These are phyloP conservation scores for Pygocentrus nattereri DNA, from an alignment of 2,797 vertebrate genomes.

Conservation along the genomic window DNA sequence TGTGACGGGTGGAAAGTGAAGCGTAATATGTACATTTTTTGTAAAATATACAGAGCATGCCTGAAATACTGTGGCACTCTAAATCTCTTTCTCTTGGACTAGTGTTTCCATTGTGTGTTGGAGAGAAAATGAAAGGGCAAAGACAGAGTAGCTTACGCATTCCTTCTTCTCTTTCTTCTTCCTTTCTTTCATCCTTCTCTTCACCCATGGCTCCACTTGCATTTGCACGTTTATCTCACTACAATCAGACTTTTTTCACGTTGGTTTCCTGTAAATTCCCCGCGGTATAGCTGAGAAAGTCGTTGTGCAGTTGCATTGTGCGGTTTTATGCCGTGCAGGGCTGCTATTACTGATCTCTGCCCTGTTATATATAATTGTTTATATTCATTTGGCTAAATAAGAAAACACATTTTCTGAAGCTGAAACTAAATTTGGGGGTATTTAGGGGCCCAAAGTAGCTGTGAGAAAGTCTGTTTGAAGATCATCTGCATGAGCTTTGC, in stretches of 20 bases:
- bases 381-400: too few relatives aligned
- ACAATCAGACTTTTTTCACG: background rate
- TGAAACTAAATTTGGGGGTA: too few relatives aligned
- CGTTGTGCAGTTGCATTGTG: too few relatives aligned
- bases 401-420: too few relatives aligned
- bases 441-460: too few relatives aligned
- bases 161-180: background rate
- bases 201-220: background rate
- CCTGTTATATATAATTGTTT: too few relatives aligned
- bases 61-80: background rate
- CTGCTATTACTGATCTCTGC: too few relatives aligned
- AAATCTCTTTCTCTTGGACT: background rate
- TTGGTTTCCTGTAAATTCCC: background rate
- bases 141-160: constrained; percentile 55
- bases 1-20: too few relatives aligned
- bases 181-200: background rate
- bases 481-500: background rate
- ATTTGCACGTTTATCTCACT: background rate
- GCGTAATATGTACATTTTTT: too few relatives aligned
- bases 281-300: too few relatives aligned
- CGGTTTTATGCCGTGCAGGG: too few relatives aligned
- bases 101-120: background rate
- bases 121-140: constrained; percentile 22
- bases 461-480: background rate
- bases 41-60: too few relatives aligned